Evolutionary conservation across 1,140 invertebrate genomes (phyloP).

Genomic region (Drosophila ogumai): DNA sequence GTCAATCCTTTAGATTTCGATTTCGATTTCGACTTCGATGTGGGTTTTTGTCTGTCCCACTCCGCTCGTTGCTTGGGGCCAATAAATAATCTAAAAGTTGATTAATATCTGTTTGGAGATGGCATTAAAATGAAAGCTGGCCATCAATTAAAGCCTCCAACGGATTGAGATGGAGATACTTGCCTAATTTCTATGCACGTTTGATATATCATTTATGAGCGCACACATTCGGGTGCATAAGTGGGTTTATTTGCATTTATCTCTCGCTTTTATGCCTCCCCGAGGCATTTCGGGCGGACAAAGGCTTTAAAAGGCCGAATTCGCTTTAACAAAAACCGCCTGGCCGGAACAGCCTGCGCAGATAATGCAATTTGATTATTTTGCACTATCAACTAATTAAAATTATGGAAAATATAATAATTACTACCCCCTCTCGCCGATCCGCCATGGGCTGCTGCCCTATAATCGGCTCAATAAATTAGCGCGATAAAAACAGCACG

Average conservation of each 20-base stretch:
- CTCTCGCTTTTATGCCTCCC: conserved; percentile 33
- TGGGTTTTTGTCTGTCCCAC: conserved; percentile 9
- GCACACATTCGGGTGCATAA: conserved; percentile 12
- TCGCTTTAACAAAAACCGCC: conserved; percentile 27
- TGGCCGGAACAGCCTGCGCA: conserved; percentile 16
- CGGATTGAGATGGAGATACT: conserved; percentile 17
- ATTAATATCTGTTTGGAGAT: conserved; percentile 50
- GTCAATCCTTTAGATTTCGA: conserved; percentile 9
- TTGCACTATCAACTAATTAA: conserved; percentile 60
- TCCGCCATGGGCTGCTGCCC: conserved; percentile 8
- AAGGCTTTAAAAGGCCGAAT: conserved; percentile 49
- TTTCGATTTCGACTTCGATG: conserved; percentile 2
- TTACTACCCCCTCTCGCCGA: conserved; percentile 11
- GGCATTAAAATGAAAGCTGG: conserved; percentile 25
- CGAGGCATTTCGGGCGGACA: conserved; percentile 28
- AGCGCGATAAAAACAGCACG: conserved; percentile 34
- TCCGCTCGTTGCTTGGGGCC: neutral
- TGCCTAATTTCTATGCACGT: conserved; percentile 39
- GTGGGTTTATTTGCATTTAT: conserved; percentile 24
- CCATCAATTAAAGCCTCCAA: conserved; percentile 43
- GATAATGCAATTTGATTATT: conserved; percentile 54
- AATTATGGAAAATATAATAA: conserved; percentile 63
- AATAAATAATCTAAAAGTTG: conserved; percentile 52
- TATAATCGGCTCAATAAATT: conserved; percentile 62
- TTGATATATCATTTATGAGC: conserved; percentile 46